Base-by-base conservation (phyloP, 2,888 invertebrate species). In the Callyntrura guangdongensis region DNA sequence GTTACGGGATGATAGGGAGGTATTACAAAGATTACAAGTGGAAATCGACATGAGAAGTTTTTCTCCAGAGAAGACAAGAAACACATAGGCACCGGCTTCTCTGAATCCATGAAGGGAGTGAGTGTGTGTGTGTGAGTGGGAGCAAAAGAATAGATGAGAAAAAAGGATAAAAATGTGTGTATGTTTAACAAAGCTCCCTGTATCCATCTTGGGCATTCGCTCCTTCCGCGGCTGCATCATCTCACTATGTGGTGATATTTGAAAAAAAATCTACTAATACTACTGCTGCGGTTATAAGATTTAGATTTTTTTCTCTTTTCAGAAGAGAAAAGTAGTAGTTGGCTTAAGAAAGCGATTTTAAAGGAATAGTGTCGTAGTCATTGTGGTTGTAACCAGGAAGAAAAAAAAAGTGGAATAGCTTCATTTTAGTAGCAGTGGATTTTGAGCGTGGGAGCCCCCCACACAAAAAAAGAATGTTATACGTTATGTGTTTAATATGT, bases 21-120 rank as follows among this genome's bases (percentile, higher is more conserved):
- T 67, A 67, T 79, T 87, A 67, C 64, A 45, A 87, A 47, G 86
- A 87, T 87, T 87, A 87, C 81, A 27, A 82, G 82, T 67, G 67
- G 74, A 88, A 88, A 88, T 88, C 88, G 88, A 88, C 88, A 88
- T 72, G 88, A 79, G 67, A 20, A 74, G 56, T n/a, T 79, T 79
- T 53, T 74, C 72, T 47, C 53, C 6, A n/a, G 53, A 79, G 22
- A 22, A 22, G 74, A 74, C 45, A 84, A 49, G 64, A 61, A 17
- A 53, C n/a, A 49, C 20, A 72, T 17, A 25, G 27, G 22, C 67
- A 17, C n/a, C n/a, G n/a, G n/a, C n/a, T n/a, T n/a, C n/a, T n/a
- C n/a, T n/a, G n/a, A n/a, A n/a, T n/a, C n/a, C n/a, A 87, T 20
- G 27, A 69, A 89, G 11, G 53, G 8, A 69, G 36, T 36, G 69